Evolutionary conservation across 2,797 vertebrate species (phyloP), one percentile per base, ranked within the genome.

Genomic region (Platalea minor): DNA sequence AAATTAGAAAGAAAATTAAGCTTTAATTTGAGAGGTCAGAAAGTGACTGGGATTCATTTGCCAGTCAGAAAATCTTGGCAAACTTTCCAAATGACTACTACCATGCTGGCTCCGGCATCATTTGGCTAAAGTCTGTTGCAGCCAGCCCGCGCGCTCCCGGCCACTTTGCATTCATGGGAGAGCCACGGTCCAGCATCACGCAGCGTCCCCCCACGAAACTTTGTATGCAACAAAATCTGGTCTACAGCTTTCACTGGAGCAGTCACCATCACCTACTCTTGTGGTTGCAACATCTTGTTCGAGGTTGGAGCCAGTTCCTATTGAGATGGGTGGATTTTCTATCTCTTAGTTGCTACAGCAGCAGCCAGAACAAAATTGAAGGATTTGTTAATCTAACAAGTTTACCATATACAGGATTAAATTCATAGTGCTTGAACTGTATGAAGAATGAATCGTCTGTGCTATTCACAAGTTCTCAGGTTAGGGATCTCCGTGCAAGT

Each of bases 81-180:
- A 61, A 50, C 28, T 56, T 61, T 48, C 57, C 0, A 0, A 26
- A 41, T 51, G 39, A 28, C 13, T 45, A 23, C 21, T 17, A 3
- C 60, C 25, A 11, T 7, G 7, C 45, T 54, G 57, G 25, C 41
- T 73, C 26, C 4, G 1, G 53, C 28, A 45, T 13, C 20, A 4
- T 11, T 26, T 33, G 82, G 24, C 21, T 50, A 3, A 35, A 41
- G 7, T 26, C 35, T 24, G 20, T 0, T 11, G 26, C n/a, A 51
- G 63, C 14, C 65, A 76, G 28, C 20, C 41, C 3, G 1, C 57
- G 33, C 0, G 2, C 16, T 35, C 24, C 16, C 2, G 0, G 12
- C 84, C 51, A 7, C 43, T 48, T 46, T 41, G 46, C 24, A 10
- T 35, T 51, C 2, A 0, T 4, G 4, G 61, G 25, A 85, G 35